Evolutionary conservation across 2,797 vertebrate species (phyloP).

Genomic region (Neostethus bicornis): DNA sequence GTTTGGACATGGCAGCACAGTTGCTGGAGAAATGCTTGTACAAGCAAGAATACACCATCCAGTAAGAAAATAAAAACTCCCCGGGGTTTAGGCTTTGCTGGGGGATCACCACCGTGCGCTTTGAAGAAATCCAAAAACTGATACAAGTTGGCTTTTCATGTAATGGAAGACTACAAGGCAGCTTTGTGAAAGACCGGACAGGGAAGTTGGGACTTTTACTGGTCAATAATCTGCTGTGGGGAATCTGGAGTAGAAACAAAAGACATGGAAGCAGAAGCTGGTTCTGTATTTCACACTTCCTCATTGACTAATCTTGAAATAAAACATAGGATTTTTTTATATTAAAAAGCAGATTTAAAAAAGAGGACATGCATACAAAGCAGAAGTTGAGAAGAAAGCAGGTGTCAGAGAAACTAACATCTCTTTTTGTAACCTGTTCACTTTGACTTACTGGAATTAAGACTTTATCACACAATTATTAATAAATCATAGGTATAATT

Average conservation of each 20-base stretch:
- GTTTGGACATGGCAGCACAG: background rate
- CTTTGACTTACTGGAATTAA: constrained; percentile 53
- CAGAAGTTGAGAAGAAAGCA: constrained; percentile 50
- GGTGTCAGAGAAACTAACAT: constrained; percentile 61
- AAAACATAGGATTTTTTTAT: background rate
- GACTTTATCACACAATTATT: constrained; percentile 49
- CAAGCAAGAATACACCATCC: background rate
- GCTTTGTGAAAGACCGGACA: background rate
- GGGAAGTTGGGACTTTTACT: constrained; percentile 2
- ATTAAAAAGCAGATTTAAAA: constrained; percentile 7
- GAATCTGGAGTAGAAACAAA: constrained; percentile 1
- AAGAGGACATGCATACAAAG: constrained; percentile 25
- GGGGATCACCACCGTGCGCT: background rate
- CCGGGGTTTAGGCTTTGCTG: background rate
- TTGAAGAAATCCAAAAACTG: constrained; percentile 2
- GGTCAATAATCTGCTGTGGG: background rate
- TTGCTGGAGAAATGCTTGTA: background rate
- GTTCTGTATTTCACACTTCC: constrained; percentile 1
- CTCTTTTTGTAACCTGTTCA: constrained; percentile 48
- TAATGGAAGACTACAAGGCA: background rate
- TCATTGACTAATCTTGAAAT: background rate
- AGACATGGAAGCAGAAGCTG: background rate
- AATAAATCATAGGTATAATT: no score
- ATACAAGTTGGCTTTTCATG: constrained; percentile 7
- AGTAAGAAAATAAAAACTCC: background rate